Conservation (phyloP, 2,888 invertebrate species). For the Elysia crispata region DNA sequence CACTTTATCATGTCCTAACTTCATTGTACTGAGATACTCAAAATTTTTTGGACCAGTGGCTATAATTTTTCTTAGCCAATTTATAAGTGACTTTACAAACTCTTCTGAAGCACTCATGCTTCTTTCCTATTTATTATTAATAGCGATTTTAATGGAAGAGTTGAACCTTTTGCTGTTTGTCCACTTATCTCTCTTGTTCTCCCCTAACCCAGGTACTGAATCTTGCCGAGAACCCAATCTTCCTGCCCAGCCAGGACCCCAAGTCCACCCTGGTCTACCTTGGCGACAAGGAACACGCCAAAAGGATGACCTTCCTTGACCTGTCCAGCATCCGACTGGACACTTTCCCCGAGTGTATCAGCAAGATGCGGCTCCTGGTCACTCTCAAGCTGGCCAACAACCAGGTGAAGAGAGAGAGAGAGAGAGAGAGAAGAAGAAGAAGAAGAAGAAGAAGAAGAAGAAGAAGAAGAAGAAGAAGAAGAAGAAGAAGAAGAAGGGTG, state of each 20-base stretch:
- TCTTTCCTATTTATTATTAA: no score
- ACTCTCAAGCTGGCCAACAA: conserved; percentile 68
- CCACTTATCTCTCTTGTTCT: no score
- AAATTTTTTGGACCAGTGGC: no score
- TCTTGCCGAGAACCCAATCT: conserved; percentile 68
- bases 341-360: conserved; percentile 63
- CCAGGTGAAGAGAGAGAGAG: no score
- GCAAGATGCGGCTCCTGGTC: conserved; percentile 63
- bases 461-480: background rate
- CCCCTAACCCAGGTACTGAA: conserved; percentile 60
- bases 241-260: conserved; percentile 60
- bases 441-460: background rate
- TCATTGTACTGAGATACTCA: no score
- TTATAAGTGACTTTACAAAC: no score
- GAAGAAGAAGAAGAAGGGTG: no score
- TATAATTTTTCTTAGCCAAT: no score
- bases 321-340: conserved; percentile 67
- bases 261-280: conserved; percentile 63
- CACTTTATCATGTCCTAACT: no score
- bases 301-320: conserved; percentile 64
- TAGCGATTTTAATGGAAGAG: no score
- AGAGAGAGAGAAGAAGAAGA: background rate
- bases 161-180: no score
- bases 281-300: conserved; percentile 65
- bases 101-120: no score